These are phyloP conservation scores for Coilia nasus DNA, from an alignment of 2,797 vertebrate genomes.

Conservation along the genomic window DNA sequence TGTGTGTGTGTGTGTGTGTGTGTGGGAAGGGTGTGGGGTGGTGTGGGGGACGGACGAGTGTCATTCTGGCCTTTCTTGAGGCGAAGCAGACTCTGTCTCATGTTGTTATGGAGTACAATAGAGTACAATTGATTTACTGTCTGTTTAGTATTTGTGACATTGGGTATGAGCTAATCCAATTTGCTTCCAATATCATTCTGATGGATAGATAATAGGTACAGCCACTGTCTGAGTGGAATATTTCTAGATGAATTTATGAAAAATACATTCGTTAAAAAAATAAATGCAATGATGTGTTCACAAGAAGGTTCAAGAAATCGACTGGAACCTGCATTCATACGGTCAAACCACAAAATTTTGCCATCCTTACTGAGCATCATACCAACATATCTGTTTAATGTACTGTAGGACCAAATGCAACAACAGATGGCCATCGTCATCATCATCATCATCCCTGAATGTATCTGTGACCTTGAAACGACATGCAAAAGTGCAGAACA, in stretches of 20 bases:
- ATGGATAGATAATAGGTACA: not conserved
- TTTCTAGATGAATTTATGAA: not conserved
- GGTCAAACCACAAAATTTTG: too few species aligned
- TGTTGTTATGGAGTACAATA: not conserved
- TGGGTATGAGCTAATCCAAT: not conserved
- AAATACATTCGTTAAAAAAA: not conserved
- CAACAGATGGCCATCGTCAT: not conserved
- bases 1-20: too few species aligned
- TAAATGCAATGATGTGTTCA: not conserved
- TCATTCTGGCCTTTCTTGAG: not conserved
- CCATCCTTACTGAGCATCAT: not conserved
- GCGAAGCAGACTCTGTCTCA: not conserved
- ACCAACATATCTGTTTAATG: not conserved
- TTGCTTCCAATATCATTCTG: not conserved
- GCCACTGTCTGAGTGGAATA: not conserved
- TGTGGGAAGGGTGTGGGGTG: too few species aligned
- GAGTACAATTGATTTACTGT: conserved; percentile 1
- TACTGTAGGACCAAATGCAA: not conserved
- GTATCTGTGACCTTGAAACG: conserved; percentile 1
- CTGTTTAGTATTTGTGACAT: not conserved
- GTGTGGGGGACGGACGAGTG: too few species aligned
- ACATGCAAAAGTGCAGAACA: not conserved
- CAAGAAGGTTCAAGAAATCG: not conserved
- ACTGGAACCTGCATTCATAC: not conserved
- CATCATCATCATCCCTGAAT: not conserved